Evolutionary conservation across 2,797 vertebrate genomes (phyloP), one percentile per base, ranked within the genome.

Genomic region (Acrossocheilus fasciatus): DNA sequence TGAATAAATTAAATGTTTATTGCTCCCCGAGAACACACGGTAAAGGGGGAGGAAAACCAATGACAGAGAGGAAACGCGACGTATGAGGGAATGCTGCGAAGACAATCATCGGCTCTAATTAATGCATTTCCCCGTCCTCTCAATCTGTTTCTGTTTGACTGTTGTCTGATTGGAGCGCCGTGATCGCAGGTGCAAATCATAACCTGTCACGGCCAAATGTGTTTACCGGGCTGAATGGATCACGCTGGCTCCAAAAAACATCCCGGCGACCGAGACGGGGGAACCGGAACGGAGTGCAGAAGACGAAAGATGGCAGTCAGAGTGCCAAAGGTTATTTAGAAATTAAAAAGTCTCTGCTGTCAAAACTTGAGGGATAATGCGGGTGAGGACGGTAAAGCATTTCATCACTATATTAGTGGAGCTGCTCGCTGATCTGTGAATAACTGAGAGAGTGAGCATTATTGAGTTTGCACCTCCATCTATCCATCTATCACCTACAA

Each of bases 401-500:
- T 95, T 94, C 93, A 94, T 91, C 93, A 94, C 93, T 95, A 95
- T 95, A 96, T 96, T 96, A 96, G 96, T 34, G 17, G 94, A 92
- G 93, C 93, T 93, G 96, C 89, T 96, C 94, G 95, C 92, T 96
- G 96, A 96, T 96, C 96, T 96, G 95, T 96, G 96, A 97, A 96
- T 95, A 96, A 96, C 95, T 89, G 91, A 94, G 88, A 91, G 86
- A 89, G 83, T 69, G 89, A 95, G 95, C 93, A 96, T 96, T 96
- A 97, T 94, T 95, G 95, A 95, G 95, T 96, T 96, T 95, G 93
- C 96, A 96, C 94, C 93, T 87, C 94, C 94, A 95, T 96, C 93
- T 94, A 94, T 96, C 94, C 95, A 96, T 96, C 95, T 92, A 96
- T 97, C 96, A 96, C 90, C 69, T 90, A 87, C 84, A 91, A 95